These are phyloP conservation scores for Astropecten irregularis DNA, from an alignment of 53 echinoderm and acorn worm genomes.

Conservation along the genomic window DNA sequence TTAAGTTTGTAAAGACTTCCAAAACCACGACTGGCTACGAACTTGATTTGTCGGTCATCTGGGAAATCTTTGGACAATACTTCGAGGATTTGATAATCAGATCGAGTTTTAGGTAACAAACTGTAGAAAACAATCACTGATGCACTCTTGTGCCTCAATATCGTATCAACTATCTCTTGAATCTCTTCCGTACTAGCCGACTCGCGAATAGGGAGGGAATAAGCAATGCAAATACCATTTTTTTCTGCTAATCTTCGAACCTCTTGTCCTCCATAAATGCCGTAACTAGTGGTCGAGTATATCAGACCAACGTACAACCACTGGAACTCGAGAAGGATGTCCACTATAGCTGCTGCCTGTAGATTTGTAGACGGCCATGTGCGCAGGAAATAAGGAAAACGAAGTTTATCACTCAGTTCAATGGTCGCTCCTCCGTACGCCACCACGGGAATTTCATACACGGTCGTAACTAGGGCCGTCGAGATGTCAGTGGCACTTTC, in stretches of 20 bases:
- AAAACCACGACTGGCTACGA: conserved; percentile 19
- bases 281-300: conserved; percentile 48
- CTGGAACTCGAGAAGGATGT: conserved; percentile 20
- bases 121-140: conserved; percentile 33
- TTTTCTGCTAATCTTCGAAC: conserved; percentile 15
- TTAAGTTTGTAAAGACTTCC: not conserved
- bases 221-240: conserved; percentile 34
- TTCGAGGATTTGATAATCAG: not conserved
- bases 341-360: conserved; percentile 36
- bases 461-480: conserved; percentile 9
- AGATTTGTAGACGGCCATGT: conserved; percentile 37
- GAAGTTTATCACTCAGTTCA: conserved; percentile 41
- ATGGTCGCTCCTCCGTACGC: conserved; percentile 29
- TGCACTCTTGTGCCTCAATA: not conserved
- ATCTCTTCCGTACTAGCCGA: conserved; percentile 16
- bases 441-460: conserved; percentile 26
- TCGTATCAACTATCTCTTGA: conserved; percentile 39
- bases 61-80: not conserved
- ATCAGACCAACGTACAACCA: conserved; percentile 53
- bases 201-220: conserved; percentile 2
- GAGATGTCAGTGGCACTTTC: conserved; percentile 32
- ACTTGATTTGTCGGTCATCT: not conserved
- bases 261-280: conserved; percentile 49
- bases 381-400: conserved; percentile 56
- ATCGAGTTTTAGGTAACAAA: not conserved